These are phyloP conservation scores for Oryzias curvinotus DNA, from an alignment of 2,113 vertebrate species.

Conservation along the genomic window DNA sequence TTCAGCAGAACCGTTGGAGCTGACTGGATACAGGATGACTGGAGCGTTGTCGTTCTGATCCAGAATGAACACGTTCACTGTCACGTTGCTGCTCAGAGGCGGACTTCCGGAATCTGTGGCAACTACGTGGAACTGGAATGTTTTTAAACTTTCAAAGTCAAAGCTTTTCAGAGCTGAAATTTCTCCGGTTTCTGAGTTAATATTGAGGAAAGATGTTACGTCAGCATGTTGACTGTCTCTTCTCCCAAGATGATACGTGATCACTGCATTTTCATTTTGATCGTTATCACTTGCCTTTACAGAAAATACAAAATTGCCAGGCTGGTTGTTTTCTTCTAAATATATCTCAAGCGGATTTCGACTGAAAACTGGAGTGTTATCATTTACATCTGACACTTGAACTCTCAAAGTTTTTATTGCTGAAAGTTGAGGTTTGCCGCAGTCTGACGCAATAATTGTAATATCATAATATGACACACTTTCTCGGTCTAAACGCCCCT, in stretches of 20 bases:
- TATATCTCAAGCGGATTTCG: slow-evolving; percentile 59
- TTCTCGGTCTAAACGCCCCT: slow-evolving; percentile 64
- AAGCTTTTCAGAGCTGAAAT: too few relatives aligned
- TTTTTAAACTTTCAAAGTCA: too few relatives aligned
- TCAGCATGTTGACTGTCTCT: slow-evolving; percentile 6
- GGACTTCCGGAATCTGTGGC: too few relatives aligned
- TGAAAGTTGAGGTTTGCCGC: slow-evolving; percentile 58
- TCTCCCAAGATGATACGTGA: slow-evolving; percentile 49
- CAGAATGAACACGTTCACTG: too few relatives aligned
- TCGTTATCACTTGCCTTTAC: slow-evolving; percentile 65
- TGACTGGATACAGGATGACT: too few relatives aligned
- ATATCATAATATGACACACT: slow-evolving; percentile 53
- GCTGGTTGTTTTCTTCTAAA: slow-evolving; percentile 67
- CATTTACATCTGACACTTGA: slow-evolving; percentile 68
- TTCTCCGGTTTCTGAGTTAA: too few relatives aligned
- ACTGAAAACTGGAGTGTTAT: slow-evolving; percentile 53
- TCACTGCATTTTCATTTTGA: slow-evolving; percentile 63
- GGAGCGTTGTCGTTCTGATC: too few relatives aligned
- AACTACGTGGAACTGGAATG: too few relatives aligned
- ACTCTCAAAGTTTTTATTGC: slow-evolving; percentile 44
- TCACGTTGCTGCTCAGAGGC: too few relatives aligned
- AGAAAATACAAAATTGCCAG: slow-evolving; percentile 41
- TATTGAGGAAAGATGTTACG: slow-evolving; percentile 41
- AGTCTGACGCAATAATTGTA: slow-evolving; percentile 66
- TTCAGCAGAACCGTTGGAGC: too few relatives aligned